These are phyloP conservation scores for Grammomys dolichurus DNA, from an alignment of 2,113 vertebrate species.

Conservation along the genomic window DNA sequence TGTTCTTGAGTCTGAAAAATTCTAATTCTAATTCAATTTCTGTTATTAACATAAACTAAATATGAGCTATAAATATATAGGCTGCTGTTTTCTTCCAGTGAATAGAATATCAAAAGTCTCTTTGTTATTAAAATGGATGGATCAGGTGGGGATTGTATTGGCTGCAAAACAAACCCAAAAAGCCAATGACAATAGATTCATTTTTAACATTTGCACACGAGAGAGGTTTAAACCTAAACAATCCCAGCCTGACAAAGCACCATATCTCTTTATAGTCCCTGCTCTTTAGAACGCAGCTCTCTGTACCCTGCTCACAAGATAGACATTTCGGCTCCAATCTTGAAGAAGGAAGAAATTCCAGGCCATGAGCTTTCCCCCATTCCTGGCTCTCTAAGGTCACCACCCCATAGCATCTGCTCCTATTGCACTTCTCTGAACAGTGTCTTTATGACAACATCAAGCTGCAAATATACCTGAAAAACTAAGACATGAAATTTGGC, in stretches of 20 bases:
- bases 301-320: background rate
- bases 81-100: background rate
- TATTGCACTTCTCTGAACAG: background rate
- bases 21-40: background rate
- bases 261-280: background rate
- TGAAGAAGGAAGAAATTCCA: background rate
- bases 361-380: background rate
- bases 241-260: background rate
- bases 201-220: background rate
- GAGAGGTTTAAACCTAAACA: background rate
- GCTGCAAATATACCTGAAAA: background rate
- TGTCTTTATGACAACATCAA: background rate
- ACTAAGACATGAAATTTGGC: background rate
- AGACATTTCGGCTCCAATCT: background rate
- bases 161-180: background rate
- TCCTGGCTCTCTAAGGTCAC: background rate
- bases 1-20: background rate
- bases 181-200: background rate
- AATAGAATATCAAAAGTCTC: background rate
- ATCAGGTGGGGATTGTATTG: background rate
- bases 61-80: background rate
- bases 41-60: background rate
- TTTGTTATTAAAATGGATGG: background rate
- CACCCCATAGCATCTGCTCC: background rate
- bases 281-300: background rate